A percentile compares a stretch with the other conserved stretches of the same genome.
Conservation (phyloP, 2,888 invertebrate genomes). For the Agrochola circellaris region DNA sequence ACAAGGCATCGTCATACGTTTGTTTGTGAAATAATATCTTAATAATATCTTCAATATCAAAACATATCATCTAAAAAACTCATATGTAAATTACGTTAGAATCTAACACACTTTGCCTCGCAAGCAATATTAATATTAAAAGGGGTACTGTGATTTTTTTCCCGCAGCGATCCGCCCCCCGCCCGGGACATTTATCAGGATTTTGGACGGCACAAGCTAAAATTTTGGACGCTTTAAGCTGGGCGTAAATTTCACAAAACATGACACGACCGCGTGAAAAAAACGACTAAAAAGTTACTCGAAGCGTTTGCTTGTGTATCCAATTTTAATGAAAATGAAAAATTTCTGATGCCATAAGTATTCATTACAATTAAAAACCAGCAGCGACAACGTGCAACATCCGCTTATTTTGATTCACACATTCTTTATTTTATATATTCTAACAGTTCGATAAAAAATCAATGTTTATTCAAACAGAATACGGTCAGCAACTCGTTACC, state of each 20-base stretch:
- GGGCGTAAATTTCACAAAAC: constrained; percentile 89
- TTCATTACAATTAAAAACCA: constrained; percentile 38
- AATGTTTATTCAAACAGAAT: constrained; percentile 63
- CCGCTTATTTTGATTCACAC: constrained; percentile 56
- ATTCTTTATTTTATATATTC: constrained; percentile 61
- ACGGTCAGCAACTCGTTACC: constrained; percentile 42
- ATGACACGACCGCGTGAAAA: constrained; percentile 85
- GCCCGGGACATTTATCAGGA: constrained; percentile 92
- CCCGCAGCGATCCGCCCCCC: constrained; percentile 78
- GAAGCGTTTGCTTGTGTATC: constrained; percentile 73
- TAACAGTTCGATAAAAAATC: constrained; percentile 43
- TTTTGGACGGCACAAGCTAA: constrained; percentile 92
- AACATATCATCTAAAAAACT: constrained; percentile 16
- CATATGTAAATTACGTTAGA: constrained; percentile 62
- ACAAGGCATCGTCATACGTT: background rate
- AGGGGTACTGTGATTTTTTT: constrained; percentile 81
- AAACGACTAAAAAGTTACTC: constrained; percentile 78
- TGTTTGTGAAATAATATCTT: background rate
- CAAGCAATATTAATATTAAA: constrained; percentile 82
- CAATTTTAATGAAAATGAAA: constrained; percentile 65
- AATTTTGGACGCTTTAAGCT: constrained; percentile 90
- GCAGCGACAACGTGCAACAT: constrained; percentile 27
- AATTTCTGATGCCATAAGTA: constrained; percentile 23
- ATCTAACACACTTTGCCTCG: constrained; percentile 73
- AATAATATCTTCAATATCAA: background rate